Evolutionary conservation across 92 coral and sea anemone genomes (phyloP), one percentile per base, ranked within the genome.

Genomic region (Porites divaricata): DNA sequence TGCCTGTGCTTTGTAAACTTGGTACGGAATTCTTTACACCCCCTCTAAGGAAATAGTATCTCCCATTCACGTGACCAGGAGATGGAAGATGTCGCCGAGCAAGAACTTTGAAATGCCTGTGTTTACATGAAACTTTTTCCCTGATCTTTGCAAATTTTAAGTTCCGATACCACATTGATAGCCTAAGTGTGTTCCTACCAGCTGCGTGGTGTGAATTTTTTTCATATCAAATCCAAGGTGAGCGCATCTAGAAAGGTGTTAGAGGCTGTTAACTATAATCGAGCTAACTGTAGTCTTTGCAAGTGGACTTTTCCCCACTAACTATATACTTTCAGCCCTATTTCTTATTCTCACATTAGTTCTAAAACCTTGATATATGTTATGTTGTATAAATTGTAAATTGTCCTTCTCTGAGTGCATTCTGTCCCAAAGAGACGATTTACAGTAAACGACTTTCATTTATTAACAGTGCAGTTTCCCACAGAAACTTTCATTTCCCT

Each of bases 61-160:
- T 28, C 63, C 71, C 41, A 61, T 79, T 82, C 86, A 82, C 86
- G 86, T 82, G 86, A 82, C 86, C 63, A 23, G 24, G 8, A 21
- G 58, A 41, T 72, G 59, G 79, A 82, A 82, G 86, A 82, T 82
- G 86, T 82, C 86, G 79, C 48, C 25, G 61, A 62, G 63, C 22
- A 22, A 2, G 63, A 25, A 22, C 25, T 71, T 59, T 82, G 23
- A 25, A 2, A 72, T 59, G 72, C 49, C 78, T 23, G 61, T 72
- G 79, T 82, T 82, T 82, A 82, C 79, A 72, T 82, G 79, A 82
- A 81, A 61, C 64, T 14, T 41, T 35, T 14, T 49, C 25, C 15
- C 71, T 61, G 71, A 61, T 59, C 79, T 71, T 62, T 63, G 70
- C 72, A 24, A 73, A 71, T 50, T 63, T 41, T 25, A 11, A 72